Conservation (phyloP, 2,113 vertebrate species). For the Hippocampus zosterae region DNA sequence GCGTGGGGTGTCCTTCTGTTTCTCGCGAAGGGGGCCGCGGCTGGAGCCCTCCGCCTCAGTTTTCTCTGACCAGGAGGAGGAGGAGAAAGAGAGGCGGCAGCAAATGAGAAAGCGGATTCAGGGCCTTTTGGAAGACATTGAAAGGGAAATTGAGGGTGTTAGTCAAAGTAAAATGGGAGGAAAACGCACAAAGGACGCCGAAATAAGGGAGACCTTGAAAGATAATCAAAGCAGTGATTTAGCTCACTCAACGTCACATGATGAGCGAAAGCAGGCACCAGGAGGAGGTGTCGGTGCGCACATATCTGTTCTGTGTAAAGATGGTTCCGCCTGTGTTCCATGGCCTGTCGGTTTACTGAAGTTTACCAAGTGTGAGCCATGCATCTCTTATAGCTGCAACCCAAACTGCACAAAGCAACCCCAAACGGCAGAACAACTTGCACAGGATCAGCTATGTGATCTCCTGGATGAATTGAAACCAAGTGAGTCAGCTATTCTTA, state of each 20-base stretch:
- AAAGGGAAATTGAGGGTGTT: conserved; percentile 44
- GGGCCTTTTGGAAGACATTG: conserved; percentile 55
- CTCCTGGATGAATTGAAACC: conserved; percentile 32
- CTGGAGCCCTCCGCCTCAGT: conserved; percentile 94
- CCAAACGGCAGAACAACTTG: conserved; percentile 19
- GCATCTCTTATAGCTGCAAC: conserved; percentile 90
- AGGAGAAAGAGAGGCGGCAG: conserved; percentile 69
- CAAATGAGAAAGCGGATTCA: conserved; percentile 59
- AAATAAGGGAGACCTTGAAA: conserved; percentile 34
- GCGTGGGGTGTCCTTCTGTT: conserved; percentile 90
- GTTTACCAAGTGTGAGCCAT: conserved; percentile 87
- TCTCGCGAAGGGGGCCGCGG: conserved; percentile 87
- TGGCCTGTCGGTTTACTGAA: conserved; percentile 87
- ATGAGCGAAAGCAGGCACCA: conserved; percentile 24
- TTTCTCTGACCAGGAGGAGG: conserved; percentile 87
- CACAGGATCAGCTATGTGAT: conserved; percentile 19
- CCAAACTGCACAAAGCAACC: conserved; percentile 77
- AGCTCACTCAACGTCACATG: conserved; percentile 6
- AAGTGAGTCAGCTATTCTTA: conserved; percentile 28
- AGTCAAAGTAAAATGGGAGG: conserved; percentile 16
- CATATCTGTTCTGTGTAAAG: conserved; percentile 80
- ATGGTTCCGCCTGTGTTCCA: conserved; percentile 78
- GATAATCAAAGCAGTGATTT: conserved; percentile 31
- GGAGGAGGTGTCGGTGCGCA: conserved; percentile 50
- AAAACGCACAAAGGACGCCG: conserved; percentile 28